Base-by-base conservation (phyloP, 2,797 vertebrate genomes). In the Urocyon cinereoargenteus region DNA sequence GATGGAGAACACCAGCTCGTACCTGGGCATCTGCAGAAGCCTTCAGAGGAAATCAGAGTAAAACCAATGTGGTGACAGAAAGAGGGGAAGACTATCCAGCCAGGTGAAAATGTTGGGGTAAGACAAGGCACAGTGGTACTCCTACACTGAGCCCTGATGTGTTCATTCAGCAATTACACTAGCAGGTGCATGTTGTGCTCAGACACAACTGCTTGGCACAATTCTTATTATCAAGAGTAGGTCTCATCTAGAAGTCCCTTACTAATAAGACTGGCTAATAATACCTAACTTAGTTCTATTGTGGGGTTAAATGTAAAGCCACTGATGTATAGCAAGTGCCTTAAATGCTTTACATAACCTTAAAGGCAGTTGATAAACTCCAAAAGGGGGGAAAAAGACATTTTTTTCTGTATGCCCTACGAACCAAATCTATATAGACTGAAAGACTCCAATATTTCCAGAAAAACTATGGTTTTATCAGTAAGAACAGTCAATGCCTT, bases 1-100 rank as follows among this genome's bases (percentile, higher is more conserved):
- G 34, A 5, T 59, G 0, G 14, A 4, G 5, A 14, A 13, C 18
- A 2, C 64, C 31, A n/a, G 13, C 2, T 24, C 2, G 2, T 18
- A 1, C 4, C 31, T 26, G 11, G 51, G 21, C 3, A 14, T 9
- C 36, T 3, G 10, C 24, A 26, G 51, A 24, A 18, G 18, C 51
- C 5, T 51, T 7, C 7, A 0, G 59, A 59, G 51, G 61, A 49
- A 36, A 24, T 73, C 15, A 2, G 81, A 86, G 62, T 14, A 36
- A 81, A 55, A 31, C 21, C 24, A 6, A 1, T 3, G 0, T 19
- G 45, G 64, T 36, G 45, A 15, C 83, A 40, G 31, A 34, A 16
- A 62, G 5, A 55, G 3, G 61, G 16, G 34, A 19, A 55, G 21
- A 8, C 8, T 40, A 3, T 26, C 18, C 7, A 28, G 0, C 22